These are phyloP conservation scores for Megalurothrips usitatus DNA, from an alignment of 2,888 invertebrate genomes.

Conservation along the genomic window DNA sequence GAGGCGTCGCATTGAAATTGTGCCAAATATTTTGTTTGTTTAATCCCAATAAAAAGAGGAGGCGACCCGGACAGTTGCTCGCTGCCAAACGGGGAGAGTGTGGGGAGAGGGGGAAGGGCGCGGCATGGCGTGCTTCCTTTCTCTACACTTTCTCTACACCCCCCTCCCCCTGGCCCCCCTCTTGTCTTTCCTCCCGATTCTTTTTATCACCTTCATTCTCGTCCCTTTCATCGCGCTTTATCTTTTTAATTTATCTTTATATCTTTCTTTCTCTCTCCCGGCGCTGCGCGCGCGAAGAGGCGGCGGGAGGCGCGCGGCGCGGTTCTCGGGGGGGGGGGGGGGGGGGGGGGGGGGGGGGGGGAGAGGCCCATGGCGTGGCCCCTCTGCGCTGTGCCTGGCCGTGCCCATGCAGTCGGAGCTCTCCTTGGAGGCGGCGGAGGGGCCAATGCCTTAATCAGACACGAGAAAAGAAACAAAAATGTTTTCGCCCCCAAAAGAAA, in stretches of 20 bases:
- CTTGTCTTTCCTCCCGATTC: background rate
- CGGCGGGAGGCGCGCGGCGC: background rate
- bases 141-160: too few relatives aligned
- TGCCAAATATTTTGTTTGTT: conserved; percentile 27
- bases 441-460: too few relatives aligned
- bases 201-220: conserved; percentile 23
- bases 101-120: background rate
- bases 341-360: background rate
- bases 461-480: too few relatives aligned
- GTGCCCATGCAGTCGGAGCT: background rate
- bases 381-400: too few relatives aligned
- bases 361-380: background rate
- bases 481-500: too few relatives aligned
- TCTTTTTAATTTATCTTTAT: conserved; percentile 27
- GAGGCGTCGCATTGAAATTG: conserved; percentile 8
- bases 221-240: conserved; percentile 9
- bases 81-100: background rate
- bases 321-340: background rate
- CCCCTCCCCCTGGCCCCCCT: too few relatives aligned
- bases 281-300: background rate
- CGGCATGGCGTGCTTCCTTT: too few relatives aligned
- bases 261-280: conserved; percentile 7
- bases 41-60: conserved; percentile 8
- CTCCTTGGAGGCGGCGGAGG: background rate
- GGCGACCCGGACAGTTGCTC: background rate